Evolutionary conservation across 2,797 vertebrate species (phyloP).

Genomic region (Squalus acanthias): DNA sequence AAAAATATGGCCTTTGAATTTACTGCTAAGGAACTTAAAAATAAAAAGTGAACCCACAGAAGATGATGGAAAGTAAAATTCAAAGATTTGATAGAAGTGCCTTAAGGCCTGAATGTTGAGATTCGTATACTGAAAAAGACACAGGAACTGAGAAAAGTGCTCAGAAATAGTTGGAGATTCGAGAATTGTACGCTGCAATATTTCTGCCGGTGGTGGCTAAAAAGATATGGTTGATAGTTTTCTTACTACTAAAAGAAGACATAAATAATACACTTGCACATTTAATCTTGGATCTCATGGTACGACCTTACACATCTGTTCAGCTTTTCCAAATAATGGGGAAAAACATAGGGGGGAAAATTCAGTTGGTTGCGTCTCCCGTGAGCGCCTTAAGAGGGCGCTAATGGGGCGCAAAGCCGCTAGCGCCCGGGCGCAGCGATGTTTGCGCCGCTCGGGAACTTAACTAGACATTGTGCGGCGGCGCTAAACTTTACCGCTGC

Average conservation of each 20-base stretch:
- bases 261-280: neutral
- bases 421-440: too few species aligned
- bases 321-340: neutral
- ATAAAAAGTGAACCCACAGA: conserved; percentile 43
- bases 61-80: conserved; percentile 44
- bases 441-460: too few species aligned
- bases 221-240: neutral
- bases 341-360: too few species aligned
- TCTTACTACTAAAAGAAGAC: neutral
- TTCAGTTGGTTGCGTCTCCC: too few species aligned
- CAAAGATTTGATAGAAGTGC: conserved; percentile 24
- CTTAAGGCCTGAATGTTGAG: conserved; percentile 46
- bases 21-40: conserved; percentile 43
- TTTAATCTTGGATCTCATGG: neutral
- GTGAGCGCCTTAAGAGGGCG: too few species aligned
- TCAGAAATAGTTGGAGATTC: conserved; percentile 40
- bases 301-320: neutral
- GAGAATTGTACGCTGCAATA: neutral
- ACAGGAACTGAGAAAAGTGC: neutral
- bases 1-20: conserved; percentile 46
- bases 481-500: too few species aligned
- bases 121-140: conserved; percentile 36
- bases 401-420: too few species aligned
- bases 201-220: neutral
- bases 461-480: too few species aligned